These are phyloP conservation scores for Saccostrea glomerata DNA, from an alignment of 1,140 invertebrate species.

Conservation along the genomic window DNA sequence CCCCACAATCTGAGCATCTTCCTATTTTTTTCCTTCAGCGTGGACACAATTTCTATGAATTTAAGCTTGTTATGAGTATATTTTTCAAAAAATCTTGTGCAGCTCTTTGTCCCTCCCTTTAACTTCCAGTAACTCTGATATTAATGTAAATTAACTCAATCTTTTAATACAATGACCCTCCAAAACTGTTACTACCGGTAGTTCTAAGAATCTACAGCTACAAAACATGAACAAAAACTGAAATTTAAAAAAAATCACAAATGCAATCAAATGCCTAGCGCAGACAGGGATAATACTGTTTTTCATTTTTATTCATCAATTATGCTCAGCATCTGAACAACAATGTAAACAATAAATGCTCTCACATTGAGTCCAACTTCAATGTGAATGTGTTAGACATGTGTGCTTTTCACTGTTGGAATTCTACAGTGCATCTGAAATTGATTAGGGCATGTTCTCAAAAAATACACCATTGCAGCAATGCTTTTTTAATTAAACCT, in stretches of 20 bases:
- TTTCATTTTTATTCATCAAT: not conserved
- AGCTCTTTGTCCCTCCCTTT: too few relatives aligned
- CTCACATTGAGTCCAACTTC: not conserved
- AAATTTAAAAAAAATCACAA: not conserved
- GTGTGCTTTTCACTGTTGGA: not conserved
- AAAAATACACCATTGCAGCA: not conserved
- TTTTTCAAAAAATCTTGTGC: too few relatives aligned
- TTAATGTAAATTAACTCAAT: too few relatives aligned
- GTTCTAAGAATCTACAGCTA: too few relatives aligned
- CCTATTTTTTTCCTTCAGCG: too few relatives aligned
- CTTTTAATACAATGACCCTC: too few relatives aligned
- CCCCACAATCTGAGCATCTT: too few relatives aligned
- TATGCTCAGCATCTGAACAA: slow-evolving; percentile 3
- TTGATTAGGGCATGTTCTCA: not conserved
- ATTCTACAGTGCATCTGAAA: slow-evolving; percentile 1
- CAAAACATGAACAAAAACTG: not conserved
- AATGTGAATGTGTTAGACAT: not conserved
- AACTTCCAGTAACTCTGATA: too few relatives aligned
- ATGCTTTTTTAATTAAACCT: not conserved
- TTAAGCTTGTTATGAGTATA: too few relatives aligned
- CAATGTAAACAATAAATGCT: slow-evolving; percentile 22
- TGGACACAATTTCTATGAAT: too few relatives aligned
- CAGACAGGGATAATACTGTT: not conserved
- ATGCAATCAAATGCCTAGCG: too few relatives aligned
- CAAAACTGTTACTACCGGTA: too few relatives aligned